phyloP scores from a whole-genome alignment of 2,797 vertebrate genomes.

The Malurus leucopterus region DNA sequence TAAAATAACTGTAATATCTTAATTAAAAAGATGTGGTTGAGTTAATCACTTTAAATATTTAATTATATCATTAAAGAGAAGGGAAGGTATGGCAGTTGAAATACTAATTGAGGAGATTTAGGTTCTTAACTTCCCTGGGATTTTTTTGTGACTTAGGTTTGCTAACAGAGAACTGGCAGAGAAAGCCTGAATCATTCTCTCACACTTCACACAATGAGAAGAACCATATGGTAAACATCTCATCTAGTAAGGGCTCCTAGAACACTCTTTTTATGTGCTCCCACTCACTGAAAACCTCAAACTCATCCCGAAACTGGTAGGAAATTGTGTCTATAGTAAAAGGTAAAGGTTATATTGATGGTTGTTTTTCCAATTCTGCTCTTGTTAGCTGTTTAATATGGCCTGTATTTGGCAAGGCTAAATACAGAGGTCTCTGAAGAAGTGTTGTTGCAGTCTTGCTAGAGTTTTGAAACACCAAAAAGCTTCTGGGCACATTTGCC shows the following conservation, averaged over 20 bases:
- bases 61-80: neutral
- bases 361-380: neutral
- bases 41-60: neutral
- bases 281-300: neutral
- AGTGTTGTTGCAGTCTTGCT: neutral
- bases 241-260: neutral
- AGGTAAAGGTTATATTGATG: neutral
- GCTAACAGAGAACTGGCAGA: neutral
- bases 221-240: neutral
- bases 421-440: neutral
- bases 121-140: neutral
- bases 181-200: neutral
- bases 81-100: neutral
- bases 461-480: neutral
- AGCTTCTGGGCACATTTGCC: neutral
- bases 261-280: neutral
- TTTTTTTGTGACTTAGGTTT: neutral
- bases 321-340: neutral
- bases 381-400: neutral
- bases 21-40: neutral
- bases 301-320: neutral
- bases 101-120: neutral
- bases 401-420: neutral
- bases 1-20: neutral
- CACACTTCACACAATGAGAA: neutral